Base-by-base conservation (phyloP, 2,113 vertebrate species). In the Eretmochelys imbricata region DNA sequence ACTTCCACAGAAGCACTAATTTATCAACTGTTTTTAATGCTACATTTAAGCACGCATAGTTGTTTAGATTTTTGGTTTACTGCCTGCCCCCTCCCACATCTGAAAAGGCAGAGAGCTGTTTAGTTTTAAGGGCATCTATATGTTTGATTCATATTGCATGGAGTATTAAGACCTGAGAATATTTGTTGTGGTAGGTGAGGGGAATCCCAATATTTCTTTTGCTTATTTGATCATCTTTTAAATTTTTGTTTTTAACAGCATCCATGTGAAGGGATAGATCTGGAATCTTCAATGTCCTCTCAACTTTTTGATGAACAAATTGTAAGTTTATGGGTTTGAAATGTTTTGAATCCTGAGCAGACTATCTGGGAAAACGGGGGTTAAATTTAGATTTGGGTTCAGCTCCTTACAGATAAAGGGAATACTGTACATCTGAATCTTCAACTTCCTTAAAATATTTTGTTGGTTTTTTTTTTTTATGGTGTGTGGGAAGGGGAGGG, bases 221-320 rank as follows among this genome's bases (percentile, higher is more conserved):
- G 4, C 80, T 59, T 72, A 49, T 38, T 54, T 78, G 78, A 50
- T 17, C 35, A 25, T 6, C 25, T 53, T 89, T 76, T 79, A 62
- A 76, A 81, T 78, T 75, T 54, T 90, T 86, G 48, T 65, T 55
- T 8, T 94, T 90, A 57, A 5, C 85, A 99, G 98, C 98, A 97
- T 22, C 78, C 96, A 0, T 92, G 42, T 62, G 98, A 94, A 88
- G 94, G 93, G 57, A 94, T 92, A 5, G 98, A 98, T 82, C 91
- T 98, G n/a, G 97, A 96, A 8, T 93, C 98, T 5, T 98, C 98
- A 9, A 27, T 91, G 13, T 93, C 97, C 1, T 98, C 98, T 59
- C 98, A 98, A 4, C 92, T 91, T 38, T 98, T 97, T 87, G 98
- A 98, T 75, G 98, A 98, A 7, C 96, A 96, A 49, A 85, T 91